Evolutionary conservation across 2,113 vertebrate species (phyloP), one percentile per base, ranked within the genome.

Genomic region (Mormyrus lacerda): DNA sequence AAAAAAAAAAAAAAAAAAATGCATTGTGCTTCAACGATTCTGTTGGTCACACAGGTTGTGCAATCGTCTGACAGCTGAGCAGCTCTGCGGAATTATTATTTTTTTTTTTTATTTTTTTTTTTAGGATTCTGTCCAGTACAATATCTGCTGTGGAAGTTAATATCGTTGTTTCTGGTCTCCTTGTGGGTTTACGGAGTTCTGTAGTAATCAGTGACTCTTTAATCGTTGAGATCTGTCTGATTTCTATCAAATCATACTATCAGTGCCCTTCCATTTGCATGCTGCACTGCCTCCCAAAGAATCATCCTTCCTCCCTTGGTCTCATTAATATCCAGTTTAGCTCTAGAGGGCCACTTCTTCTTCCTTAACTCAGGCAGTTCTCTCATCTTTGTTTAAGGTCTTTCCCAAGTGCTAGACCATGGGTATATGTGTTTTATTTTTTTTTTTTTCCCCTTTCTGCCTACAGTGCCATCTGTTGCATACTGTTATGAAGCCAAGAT

Each of bases 91-190:
- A 94, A 94, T 96, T 95, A 94, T 96, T 95, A 95, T 93, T 93
- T 93, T 95, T 96, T 96, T 96, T 94, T 95, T 95, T 96, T 96
- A 96, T 93, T 93, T 95, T 96, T 96, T 96, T 94, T 95, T 95
- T 96, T 96, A 96, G 58, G 53, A 61, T 65, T 58, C 76, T 79
- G 73, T 79, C 73, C 31, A 79, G 51, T 83, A 95, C 94, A 96
- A 95, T 55, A 55, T 95, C 94, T 95, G 94, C 95, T 96, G 93
- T 95, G 95, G 94, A 95, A 96, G 95, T 94, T 92, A 90, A 92
- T 69, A 84, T 61, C 65, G 42, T 44, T 61, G 50, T 85, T 31
- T 69, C 95, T 94, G 48, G 50, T 87, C 48, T 87, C 73, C 69
- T 76, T 87, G n/a, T 87, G 85, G 85, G 85, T 51, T 87, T 85